Base-by-base conservation (phyloP, 2,888 invertebrate species). In the Elgonia sp. region DNA sequence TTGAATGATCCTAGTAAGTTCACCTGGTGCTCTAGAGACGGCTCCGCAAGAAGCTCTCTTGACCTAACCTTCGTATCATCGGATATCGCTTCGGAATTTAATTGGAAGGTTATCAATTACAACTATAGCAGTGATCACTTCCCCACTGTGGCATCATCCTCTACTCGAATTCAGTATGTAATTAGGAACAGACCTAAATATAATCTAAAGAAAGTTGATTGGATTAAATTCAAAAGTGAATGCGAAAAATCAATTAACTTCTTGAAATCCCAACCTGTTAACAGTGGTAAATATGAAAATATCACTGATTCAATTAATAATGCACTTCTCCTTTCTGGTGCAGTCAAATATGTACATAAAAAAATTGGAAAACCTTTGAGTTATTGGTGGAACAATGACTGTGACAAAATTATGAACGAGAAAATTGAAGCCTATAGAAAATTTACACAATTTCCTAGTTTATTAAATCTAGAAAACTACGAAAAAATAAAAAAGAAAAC, bases 351-450 rank as follows among this genome's bases (percentile, higher is more conserved):
- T 29, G 18, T 12, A 0, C 14, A 37, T 39, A 53, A 50, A 18
- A 77, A 53, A 65, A 20, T 7, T 39, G 9, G 50, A 67, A 67
- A 65, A 20, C 37, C 12, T 7, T 18, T 67, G 6, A 79, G 69
- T 40, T 80, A 62, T 18, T 80, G 80, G 80, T 80, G 70, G 80
- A 50, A 70, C 37, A 14, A 70, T 16, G 63, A 72, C 1, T 81
- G 81, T 29, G 18, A 46, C 1, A 16, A 40, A 20, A 37, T 81
- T 21, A n/a, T 81, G 4, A 53, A 21, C 8, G 16, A 53, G 16
- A 81, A 72, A 72, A 70, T n/a, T 3, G 8, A 37, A 42, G 46
- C 37, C 7, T 70, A 50, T 16, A 57, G 18, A 2, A n/a, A 29
- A 14, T 69, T 42, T 21, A 5, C 37, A 9, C 70, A 53, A 3